These are phyloP conservation scores for Haliclona indistincta DNA, from an alignment of 37 sponge, comb jelly and placozoan species.

Conservation along the genomic window DNA sequence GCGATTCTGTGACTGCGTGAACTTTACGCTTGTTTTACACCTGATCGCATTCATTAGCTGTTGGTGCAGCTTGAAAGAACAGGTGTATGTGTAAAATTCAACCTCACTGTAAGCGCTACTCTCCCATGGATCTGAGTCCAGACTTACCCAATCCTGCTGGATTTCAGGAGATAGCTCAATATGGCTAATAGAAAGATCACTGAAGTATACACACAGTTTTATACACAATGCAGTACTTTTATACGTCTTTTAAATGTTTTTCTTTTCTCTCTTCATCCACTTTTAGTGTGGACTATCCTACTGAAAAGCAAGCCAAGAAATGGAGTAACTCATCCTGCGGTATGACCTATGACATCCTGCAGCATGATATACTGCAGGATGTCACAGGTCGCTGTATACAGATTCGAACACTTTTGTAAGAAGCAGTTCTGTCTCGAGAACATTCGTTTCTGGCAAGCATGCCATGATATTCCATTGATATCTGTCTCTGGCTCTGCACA, in stretches of 20 bases:
- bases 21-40: no score
- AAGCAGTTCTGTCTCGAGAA: constrained; percentile 66
- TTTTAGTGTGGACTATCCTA: constrained; percentile 49
- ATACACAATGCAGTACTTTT: neutral
- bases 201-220: no score
- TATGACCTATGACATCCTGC: no score
- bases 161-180: constrained; percentile 35
- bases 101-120: constrained; percentile 26
- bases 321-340: constrained; percentile 72
- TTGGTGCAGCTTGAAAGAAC: no score
- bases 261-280: neutral
- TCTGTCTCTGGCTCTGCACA: constrained; percentile 46
- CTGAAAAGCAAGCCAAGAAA: constrained; percentile 22
- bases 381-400: constrained; percentile 61
- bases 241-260: neutral
- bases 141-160: constrained; percentile 48
- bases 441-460: constrained; percentile 76
- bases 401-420: constrained; percentile 70
- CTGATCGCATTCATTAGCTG: no score
- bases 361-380: constrained; percentile 63
- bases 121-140: constrained; percentile 64
- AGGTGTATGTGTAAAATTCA: no score
- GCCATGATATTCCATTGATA: constrained; percentile 55
- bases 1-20: no score
- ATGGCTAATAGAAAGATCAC: constrained; percentile 51